Percentiles rank a stretch among this genome's conserved stretches.
Evolutionary conservation across 2,888 invertebrate species (phyloP).

Genomic region (Allolobophora icterica): DNA sequence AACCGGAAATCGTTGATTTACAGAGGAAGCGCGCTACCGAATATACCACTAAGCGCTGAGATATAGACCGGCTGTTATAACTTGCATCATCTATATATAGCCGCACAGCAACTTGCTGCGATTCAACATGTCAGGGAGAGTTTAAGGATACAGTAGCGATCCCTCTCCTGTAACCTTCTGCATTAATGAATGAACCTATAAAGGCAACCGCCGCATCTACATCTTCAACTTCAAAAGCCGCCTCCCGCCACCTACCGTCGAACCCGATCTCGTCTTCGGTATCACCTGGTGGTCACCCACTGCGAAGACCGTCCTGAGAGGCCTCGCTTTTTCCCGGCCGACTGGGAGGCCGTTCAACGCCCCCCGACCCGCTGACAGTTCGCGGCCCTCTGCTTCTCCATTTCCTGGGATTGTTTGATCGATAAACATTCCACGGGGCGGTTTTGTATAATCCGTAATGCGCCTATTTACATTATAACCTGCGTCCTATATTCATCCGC

Average conservation of each 20-base stretch:
- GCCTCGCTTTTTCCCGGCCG: background rate
- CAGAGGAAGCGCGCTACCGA: no score
- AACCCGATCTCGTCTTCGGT: background rate
- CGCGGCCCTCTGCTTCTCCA: background rate
- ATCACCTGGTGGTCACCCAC: slow-evolving; percentile 9
- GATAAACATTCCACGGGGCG: slow-evolving; percentile 10
- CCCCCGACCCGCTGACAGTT: background rate
- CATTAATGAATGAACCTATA: background rate
- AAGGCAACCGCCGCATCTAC: background rate
- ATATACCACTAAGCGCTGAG: no score
- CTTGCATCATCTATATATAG: no score
- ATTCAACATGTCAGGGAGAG: no score
- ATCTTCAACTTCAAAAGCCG: slow-evolving; percentile 6
- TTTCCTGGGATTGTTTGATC: slow-evolving; percentile 22
- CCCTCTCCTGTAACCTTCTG: background rate
- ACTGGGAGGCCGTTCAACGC: background rate
- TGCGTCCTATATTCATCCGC: background rate
- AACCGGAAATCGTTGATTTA: no score
- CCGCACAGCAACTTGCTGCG: no score
- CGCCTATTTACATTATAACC: slow-evolving; percentile 25
- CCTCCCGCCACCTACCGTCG: slow-evolving; percentile 2
- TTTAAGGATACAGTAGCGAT: no score
- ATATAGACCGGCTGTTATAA: no score
- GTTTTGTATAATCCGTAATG: slow-evolving; percentile 22
- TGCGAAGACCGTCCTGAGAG: background rate